Evolutionary conservation across 2,888 invertebrate species (phyloP).

Genomic region (Heliothis peltigera): DNA sequence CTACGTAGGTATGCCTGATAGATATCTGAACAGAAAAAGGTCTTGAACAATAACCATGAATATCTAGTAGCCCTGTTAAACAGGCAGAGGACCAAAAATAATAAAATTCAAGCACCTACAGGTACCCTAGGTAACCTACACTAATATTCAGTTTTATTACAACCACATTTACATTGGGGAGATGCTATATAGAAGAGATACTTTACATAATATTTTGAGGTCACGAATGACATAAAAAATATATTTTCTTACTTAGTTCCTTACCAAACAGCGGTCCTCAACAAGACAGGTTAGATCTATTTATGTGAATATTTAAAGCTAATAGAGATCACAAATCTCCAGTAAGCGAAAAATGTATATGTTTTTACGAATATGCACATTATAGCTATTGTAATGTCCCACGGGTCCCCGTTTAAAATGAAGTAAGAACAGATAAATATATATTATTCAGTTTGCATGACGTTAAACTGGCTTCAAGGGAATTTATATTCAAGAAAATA

Average conservation of each 20-base stretch:
- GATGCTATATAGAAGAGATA: conserved; percentile 28
- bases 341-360: conserved; percentile 54
- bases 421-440: conserved; percentile 8
- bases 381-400: conserved; percentile 39
- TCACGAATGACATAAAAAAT: conserved; percentile 14
- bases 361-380: conserved; percentile 59
- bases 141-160: conserved; percentile 6
- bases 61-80: conserved; percentile 1
- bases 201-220: conserved; percentile 15
- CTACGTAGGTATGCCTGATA: too few species aligned
- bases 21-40: conserved; percentile 6
- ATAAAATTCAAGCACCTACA: conserved; percentile 1
- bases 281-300: background rate
- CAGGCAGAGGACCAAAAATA: conserved; percentile 2
- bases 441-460: conserved; percentile 23
- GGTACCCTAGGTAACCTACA: background rate
- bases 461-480: background rate
- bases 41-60: conserved; percentile 9
- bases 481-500: conserved; percentile 14
- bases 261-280: conserved; percentile 40
- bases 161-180: conserved; percentile 25
- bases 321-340: conserved; percentile 55
- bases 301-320: conserved; percentile 39
- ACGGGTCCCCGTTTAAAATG: conserved; percentile 23
- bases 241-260: conserved; percentile 12